Conservation (phyloP, 2,888 invertebrate species). For the Synanthedon myopaeformis region DNA sequence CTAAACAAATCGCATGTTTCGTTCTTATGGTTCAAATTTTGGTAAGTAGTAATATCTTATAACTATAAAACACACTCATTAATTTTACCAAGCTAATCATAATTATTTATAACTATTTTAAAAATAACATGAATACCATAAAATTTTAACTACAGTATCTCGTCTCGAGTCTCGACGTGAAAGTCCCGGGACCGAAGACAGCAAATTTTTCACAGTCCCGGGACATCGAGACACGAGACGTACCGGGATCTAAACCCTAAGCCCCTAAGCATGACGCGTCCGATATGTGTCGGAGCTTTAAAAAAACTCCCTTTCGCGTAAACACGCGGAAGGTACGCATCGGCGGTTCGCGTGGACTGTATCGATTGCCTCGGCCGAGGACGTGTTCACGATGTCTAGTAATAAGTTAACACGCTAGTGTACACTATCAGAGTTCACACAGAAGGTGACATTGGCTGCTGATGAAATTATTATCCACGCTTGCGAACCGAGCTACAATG, state of each 20-base stretch:
- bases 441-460: conserved; percentile 31
- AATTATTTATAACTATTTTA: too few species aligned
- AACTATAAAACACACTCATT: too few species aligned
- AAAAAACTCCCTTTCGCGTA: conserved; percentile 6
- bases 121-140: too few species aligned
- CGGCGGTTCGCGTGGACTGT: conserved; percentile 24
- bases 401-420: conserved; percentile 3
- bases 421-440: conserved; percentile 5
- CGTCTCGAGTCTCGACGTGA: too few species aligned
- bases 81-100: too few species aligned
- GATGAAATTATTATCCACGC: conserved; percentile 37
- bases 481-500: conserved; percentile 17
- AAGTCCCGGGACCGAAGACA: too few species aligned
- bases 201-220: too few species aligned
- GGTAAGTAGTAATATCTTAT: too few species aligned
- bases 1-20: too few species aligned
- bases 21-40: too few species aligned
- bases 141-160: too few species aligned
- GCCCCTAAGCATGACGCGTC: conserved; percentile 19
- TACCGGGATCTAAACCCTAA: not conserved
- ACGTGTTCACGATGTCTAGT: conserved; percentile 29
- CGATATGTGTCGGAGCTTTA: conserved; percentile 21
- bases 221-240: too few species aligned
- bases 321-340: conserved; percentile 52
- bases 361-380: conserved; percentile 39